phyloP scores from a whole-genome alignment of 2,888 invertebrate genomes.

The Perdita meconis region DNA sequence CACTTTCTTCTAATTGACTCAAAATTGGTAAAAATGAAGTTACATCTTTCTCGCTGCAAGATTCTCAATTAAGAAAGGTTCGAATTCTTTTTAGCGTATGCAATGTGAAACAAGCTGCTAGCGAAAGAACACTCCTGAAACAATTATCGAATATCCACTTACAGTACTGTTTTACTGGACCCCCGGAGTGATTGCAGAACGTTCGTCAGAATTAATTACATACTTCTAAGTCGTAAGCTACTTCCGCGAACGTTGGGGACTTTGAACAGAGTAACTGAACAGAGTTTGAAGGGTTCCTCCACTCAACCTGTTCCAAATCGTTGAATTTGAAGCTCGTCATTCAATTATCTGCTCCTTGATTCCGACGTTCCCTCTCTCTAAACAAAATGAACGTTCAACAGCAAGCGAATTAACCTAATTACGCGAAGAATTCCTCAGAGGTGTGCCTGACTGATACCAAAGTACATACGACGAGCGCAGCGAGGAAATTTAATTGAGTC shows the following conservation, averaged over 20 bases:
- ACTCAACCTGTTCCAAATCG: background rate
- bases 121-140: too few species aligned
- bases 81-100: too few species aligned
- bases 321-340: slow-evolving; percentile 5
- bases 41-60: too few species aligned
- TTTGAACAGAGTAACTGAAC: background rate
- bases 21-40: too few species aligned
- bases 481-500: slow-evolving; percentile 15
- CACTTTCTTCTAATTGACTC: too few species aligned
- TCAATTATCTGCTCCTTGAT: background rate
- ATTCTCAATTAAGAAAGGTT: too few species aligned
- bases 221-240: background rate
- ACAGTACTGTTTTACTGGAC: background rate
- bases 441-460: slow-evolving; percentile 16
- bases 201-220: background rate
- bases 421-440: slow-evolving; percentile 12
- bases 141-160: too few species aligned
- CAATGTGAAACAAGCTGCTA: too few species aligned
- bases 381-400: slow-evolving; percentile 22
- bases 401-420: slow-evolving; percentile 18
- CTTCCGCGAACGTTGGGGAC: background rate
- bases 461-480: background rate
- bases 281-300: background rate
- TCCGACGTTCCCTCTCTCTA: background rate
- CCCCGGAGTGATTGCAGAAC: background rate